Conservation (phyloP, 1,140 invertebrate species). For the Popillia japonica region DNA sequence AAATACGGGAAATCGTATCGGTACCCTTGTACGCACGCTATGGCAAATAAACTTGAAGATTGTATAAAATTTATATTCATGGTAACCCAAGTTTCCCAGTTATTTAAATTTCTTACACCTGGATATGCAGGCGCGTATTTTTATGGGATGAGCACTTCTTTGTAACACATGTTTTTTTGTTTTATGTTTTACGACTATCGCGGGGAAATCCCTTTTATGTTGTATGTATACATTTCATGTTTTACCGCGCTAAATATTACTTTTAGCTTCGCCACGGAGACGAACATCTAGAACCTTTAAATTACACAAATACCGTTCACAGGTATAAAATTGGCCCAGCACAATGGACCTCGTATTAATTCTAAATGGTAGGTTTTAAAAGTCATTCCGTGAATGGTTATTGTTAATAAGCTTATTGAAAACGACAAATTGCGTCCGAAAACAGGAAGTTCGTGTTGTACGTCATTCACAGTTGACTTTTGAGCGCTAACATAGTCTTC, state of each 20-base stretch:
- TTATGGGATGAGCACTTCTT: slow-evolving; percentile 7
- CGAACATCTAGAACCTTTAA: background rate
- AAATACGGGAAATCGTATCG: slow-evolving; percentile 6
- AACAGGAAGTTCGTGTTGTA: slow-evolving; percentile 60
- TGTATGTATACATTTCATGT: too few species aligned
- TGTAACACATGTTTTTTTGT: slow-evolving; percentile 11
- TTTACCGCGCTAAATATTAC: too few species aligned
- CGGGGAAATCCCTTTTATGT: background rate
- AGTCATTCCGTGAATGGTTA: slow-evolving; percentile 57
- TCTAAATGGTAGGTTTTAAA: slow-evolving; percentile 55
- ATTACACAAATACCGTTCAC: background rate
- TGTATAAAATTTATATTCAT: slow-evolving; percentile 26
- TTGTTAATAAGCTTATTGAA: slow-evolving; percentile 57
- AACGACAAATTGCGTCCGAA: slow-evolving; percentile 60
- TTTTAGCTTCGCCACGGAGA: too few species aligned
- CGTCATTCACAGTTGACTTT: slow-evolving; percentile 56
- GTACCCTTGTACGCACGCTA: background rate
- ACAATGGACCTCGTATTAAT: slow-evolving; percentile 15
- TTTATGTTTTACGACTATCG: background rate
- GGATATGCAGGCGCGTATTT: slow-evolving; percentile 11
- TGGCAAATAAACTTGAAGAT: background rate
- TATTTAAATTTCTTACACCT: slow-evolving; percentile 32
- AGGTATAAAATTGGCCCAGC: background rate
- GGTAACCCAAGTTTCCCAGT: slow-evolving; percentile 13
- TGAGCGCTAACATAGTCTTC: slow-evolving; percentile 52